phyloP scores from a whole-genome alignment of 2,797 vertebrate species.

The Pteropus rufus region DNA sequence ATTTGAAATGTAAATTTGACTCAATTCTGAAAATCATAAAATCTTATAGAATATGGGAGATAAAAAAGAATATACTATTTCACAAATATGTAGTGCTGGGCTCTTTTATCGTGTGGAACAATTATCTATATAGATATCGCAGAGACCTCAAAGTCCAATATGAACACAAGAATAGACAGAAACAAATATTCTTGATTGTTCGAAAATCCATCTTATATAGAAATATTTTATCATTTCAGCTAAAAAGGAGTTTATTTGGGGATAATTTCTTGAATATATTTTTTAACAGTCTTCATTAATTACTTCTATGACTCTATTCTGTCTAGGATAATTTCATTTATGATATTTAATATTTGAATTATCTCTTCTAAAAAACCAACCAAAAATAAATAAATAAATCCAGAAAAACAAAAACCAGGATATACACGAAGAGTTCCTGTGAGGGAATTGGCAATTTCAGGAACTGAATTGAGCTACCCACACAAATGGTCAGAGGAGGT shows the following conservation, averaged over 20 bases:
- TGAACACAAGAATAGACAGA: neutral
- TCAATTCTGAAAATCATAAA: neutral
- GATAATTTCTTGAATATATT: neutral
- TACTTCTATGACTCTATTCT: neutral
- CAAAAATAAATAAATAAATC: too few species aligned
- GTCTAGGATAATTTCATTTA: neutral
- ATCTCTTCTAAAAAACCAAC: neutral
- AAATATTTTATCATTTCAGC: neutral
- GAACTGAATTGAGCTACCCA: neutral
- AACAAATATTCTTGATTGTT: neutral
- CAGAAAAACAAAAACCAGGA: neutral
- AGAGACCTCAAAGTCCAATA: neutral
- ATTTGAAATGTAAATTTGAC: neutral
- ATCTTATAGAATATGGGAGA: neutral
- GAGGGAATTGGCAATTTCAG: neutral
- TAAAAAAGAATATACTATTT: neutral
- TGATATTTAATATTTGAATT: neutral
- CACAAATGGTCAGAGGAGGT: too few species aligned
- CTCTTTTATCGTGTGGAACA: neutral
- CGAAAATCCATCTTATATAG: neutral
- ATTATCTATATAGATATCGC: neutral
- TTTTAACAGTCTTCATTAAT: neutral
- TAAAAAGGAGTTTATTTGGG: neutral
- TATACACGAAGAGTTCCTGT: neutral
- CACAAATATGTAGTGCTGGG: neutral